Evolutionary conservation across 2,113 vertebrate species (phyloP).

Genomic region (Passer domesticus): DNA sequence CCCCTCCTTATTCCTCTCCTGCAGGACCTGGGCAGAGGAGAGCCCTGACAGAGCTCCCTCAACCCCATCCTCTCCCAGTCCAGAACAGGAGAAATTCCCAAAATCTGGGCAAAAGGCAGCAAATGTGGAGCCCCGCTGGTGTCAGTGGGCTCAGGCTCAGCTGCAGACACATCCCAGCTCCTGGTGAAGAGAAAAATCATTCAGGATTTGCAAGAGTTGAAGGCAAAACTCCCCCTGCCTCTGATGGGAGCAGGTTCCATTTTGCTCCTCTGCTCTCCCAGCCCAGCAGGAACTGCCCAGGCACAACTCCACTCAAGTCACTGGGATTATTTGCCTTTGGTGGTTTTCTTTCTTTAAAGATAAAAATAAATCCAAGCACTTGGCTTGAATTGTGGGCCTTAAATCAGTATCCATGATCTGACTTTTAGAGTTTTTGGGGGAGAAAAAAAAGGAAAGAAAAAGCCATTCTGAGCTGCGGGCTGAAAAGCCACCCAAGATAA

Average conservation of each 20-base stretch:
- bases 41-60: neutral
- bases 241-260: neutral
- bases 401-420: neutral
- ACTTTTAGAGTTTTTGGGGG: neutral
- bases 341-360: neutral
- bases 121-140: neutral
- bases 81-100: neutral
- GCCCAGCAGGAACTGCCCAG: neutral
- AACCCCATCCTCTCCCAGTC: neutral
- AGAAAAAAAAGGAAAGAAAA: neutral
- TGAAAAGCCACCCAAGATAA: constrained; percentile 16
- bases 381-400: neutral
- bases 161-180: neutral
- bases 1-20: neutral
- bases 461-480: neutral
- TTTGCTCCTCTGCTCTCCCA: neutral
- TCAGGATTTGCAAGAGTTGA: accelerated
- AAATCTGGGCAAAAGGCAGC: neutral
- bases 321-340: neutral
- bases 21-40: neutral
- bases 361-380: constrained; percentile 13
- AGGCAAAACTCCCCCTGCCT: neutral
- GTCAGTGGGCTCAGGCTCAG: neutral
- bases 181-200: neutral
- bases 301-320: neutral